Evolutionary conservation across 92 coral and sea anemone genomes (phyloP), one percentile per base, ranked within the genome.

Genomic region (Diadumene lineata): DNA sequence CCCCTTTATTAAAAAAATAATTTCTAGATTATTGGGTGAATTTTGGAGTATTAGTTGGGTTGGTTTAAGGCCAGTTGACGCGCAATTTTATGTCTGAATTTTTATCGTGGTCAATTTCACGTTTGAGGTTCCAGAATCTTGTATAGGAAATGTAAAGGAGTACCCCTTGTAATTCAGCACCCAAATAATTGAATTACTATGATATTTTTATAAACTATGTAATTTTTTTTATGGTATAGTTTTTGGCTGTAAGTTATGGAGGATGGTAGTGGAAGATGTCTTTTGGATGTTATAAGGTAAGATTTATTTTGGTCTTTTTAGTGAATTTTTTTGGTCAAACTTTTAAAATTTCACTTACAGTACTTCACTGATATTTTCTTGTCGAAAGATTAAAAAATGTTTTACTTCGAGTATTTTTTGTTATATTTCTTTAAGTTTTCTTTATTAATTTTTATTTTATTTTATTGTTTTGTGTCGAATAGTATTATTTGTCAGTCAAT

Each of bases 281-380:
- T 94, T 18, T 77, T 94, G 80, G 98, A 94, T 75, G 98, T 94
- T 66, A 94, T 94, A 80, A 89, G 88, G 98, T 94, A 77, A 89
- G 77, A 28, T 62, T 30, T 62, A 62, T 30, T 65, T 25, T 51
- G 17, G 10, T 65, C 29, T 43, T 34, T 30, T 76, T 64, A 15
- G 19, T 53, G 24, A 13, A 53, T 13, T 16, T 53, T 23, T 53
- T 53, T 53, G 8, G 48, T 13, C 13, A 38, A 38, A 38, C 7
- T 38, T 38, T 38, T 38, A 38, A 38, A 38, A 38, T 38, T 38
- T 38, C 48, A 38, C 48, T 38, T 38, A n/a, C n/a, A n/a, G 48
- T 38, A 4, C 48, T 6, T 4, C 13, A 38, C 13, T 38, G 48
- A 4, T 13, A 38, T 4, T 13, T 38, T 38, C 48, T 38, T 38